phyloP scores from a whole-genome alignment of 2,113 vertebrate genomes.

The Caretta caretta region DNA sequence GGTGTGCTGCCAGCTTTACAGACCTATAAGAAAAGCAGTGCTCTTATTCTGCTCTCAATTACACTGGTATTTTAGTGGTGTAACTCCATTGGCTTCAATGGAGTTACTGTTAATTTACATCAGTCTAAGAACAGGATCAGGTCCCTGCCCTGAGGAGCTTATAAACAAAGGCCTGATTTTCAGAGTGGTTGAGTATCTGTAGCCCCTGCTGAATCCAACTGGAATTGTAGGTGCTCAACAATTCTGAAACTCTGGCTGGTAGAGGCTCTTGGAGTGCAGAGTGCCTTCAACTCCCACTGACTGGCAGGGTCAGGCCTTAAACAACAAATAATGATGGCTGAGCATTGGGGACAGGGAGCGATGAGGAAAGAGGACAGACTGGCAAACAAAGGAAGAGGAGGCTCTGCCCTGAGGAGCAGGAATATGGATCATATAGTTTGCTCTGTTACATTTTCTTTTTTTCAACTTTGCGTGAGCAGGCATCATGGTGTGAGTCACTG shows the following conservation, averaged over 20 bases:
- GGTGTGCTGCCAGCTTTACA: neutral
- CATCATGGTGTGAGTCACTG: neutral
- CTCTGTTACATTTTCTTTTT: neutral
- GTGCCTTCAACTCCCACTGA: neutral
- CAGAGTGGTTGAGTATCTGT: neutral
- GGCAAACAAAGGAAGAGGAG: no score
- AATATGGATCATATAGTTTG: neutral
- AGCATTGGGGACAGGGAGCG: neutral
- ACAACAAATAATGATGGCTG: neutral
- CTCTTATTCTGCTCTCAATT: neutral
- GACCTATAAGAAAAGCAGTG: neutral
- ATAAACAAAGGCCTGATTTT: neutral
- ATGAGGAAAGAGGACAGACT: no score
- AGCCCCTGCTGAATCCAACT: neutral
- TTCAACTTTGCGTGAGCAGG: neutral
- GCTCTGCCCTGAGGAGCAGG: no score
- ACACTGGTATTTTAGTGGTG: neutral
- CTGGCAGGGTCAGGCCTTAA: neutral
- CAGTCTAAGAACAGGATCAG: neutral
- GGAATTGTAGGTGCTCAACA: neutral
- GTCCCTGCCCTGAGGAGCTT: neutral
- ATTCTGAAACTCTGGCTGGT: neutral
- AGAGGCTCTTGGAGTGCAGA: fast-evolving
- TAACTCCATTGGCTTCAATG: neutral
- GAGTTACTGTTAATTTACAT: neutral